These are phyloP conservation scores for Callopanchax toddi DNA, from an alignment of 2,113 vertebrate species.

Conservation along the genomic window DNA sequence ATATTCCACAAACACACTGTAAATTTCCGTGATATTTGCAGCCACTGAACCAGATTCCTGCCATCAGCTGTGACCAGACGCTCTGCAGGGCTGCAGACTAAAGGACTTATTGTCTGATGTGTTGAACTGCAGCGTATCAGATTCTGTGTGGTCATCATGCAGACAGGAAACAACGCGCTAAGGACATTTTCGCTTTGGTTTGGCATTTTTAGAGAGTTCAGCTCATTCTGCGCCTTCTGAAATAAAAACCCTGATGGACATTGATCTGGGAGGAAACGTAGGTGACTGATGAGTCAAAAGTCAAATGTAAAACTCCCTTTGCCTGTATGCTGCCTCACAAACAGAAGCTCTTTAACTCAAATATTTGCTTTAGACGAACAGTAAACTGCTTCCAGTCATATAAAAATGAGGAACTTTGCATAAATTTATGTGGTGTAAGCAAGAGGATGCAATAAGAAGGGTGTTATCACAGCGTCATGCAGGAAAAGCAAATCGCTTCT, in stretches of 20 bases:
- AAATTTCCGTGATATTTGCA: no score
- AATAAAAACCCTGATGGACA: neutral
- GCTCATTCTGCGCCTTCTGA: no score
- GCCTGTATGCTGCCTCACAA: neutral
- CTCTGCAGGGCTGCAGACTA: neutral
- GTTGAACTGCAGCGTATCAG: constrained; percentile 49
- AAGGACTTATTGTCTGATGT: no score
- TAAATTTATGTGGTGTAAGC: no score
- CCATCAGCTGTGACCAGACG: no score
- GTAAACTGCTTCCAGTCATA: neutral
- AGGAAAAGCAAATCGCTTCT: no score
- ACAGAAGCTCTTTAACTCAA: constrained; percentile 3
- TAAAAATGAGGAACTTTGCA: neutral
- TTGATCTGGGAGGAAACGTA: neutral
- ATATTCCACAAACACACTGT: no score
- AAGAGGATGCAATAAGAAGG: no score
- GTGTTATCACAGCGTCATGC: no score
- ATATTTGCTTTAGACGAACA: constrained; percentile 1
- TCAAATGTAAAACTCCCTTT: neutral
- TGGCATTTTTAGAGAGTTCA: neutral
- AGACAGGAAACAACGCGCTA: constrained; percentile 30
- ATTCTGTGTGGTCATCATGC: constrained; percentile 63
- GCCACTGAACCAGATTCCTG: neutral
- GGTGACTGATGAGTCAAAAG: neutral
- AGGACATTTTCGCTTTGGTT: constrained; percentile 27